Conservation (phyloP, 2,113 vertebrate species). For the Sphyrna mokarran region DNA sequence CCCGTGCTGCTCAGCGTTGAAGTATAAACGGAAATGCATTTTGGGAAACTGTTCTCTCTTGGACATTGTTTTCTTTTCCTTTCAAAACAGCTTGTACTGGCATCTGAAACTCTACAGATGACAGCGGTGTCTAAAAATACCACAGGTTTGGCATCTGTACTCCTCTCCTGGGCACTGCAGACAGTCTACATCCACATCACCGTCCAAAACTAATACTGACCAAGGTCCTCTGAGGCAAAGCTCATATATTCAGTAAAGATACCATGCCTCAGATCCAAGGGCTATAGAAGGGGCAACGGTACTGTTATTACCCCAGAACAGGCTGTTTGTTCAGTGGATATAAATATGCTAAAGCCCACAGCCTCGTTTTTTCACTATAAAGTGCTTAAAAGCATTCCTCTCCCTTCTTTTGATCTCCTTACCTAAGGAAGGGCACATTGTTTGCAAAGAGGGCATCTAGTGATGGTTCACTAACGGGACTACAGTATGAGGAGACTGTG, state of each 20-base stretch:
- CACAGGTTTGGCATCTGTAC: not conserved
- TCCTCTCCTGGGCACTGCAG: not conserved
- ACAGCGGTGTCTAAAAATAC: slow-evolving; percentile 15
- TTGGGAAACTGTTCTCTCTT: not conserved
- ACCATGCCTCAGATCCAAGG: not conserved
- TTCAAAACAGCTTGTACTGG: not conserved
- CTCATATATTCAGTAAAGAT: not conserved
- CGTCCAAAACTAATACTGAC: not conserved
- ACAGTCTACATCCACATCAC: not conserved
- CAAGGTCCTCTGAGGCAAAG: not conserved
- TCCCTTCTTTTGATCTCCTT: not conserved
- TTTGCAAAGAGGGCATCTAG: not conserved
- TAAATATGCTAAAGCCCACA: not conserved
- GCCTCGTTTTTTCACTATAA: not conserved
- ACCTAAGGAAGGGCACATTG: not conserved
- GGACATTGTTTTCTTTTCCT: not conserved
- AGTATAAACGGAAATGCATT: not conserved
- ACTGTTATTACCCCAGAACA: not conserved
- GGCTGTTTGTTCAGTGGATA: not conserved
- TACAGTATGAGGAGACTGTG: too few relatives aligned
- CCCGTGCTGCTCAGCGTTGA: not conserved
- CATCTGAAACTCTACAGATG: not conserved
- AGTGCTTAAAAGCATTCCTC: not conserved
- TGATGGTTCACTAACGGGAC: not conserved
- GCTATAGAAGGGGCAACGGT: not conserved